Base-by-base conservation (phyloP, 2,113 vertebrate genomes). In the Periophthalmus modestus region DNA sequence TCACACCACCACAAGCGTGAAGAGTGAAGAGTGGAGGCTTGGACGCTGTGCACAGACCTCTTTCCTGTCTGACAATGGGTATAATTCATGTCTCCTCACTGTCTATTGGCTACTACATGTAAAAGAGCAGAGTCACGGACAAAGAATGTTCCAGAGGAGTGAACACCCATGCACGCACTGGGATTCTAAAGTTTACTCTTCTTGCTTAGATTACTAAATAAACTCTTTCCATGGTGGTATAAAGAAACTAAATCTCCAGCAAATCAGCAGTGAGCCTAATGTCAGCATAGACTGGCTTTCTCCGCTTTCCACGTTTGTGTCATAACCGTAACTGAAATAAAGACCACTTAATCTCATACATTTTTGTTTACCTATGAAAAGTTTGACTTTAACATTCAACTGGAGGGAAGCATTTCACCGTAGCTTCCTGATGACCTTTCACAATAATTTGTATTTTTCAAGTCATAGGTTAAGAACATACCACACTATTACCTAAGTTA, bases 61-160 rank as follows among this genome's bases (percentile, higher is more conserved):
- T 28, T 28, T 3, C 28, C 28, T 28, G 28, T 28, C 28, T 28
- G 28, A 28, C 28, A 28, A 28, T 28, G 28, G 28, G 28, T 1
- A 62, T 19, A 62, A 18, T 33, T 7, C 15, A 65, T 65, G 10
- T 7, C 34, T 19, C 62, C 23, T 59, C 18, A 19, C 34, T 7
- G 14, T 33, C 59, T 62, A 9, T 16, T 65, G 16, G 62, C 18
- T 19, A n/a, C 16, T n/a, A 65, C 34, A 65, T 12, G 36, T 39
- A 43, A 21, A 39, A 65, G 62, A 13, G 34, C 34, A 24, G 39
- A 39, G 71, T 84, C 80, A 82, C 4, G 54, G 73, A 54, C 24
- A 54, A 87, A 52, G 70, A 85, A 87, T 87, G 84, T 77, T 76
- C 75, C 75, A 82, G 58, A 10, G 52, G 28, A 72, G 63, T 58